Conservation (phyloP, 2,888 invertebrate genomes). For the Chesias legatella region DNA sequence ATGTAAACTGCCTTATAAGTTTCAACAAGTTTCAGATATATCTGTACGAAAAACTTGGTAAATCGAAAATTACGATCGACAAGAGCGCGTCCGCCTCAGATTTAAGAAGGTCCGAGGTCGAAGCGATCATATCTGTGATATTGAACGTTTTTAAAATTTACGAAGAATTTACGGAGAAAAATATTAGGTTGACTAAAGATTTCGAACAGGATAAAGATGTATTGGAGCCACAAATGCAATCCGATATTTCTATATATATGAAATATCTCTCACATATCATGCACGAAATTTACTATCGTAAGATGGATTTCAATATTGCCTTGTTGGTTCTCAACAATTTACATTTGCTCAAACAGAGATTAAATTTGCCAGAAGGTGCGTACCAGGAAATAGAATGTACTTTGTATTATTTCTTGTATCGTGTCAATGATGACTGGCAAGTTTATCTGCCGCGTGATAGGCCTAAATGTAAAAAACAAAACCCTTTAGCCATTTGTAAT, state of each 20-base stretch:
- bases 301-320: slow-evolving; percentile 21
- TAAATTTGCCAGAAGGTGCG: slow-evolving; percentile 6
- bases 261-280: neutral
- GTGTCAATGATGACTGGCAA: slow-evolving; percentile 20
- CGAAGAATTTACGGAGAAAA: neutral
- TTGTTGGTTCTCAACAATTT: slow-evolving; percentile 21
- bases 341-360: slow-evolving; percentile 10
- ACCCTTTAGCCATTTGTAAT: neutral
- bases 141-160: slow-evolving; percentile 1
- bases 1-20: slow-evolving; percentile 1
- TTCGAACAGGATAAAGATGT: neutral
- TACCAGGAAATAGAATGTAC: slow-evolving; percentile 21
- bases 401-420: slow-evolving; percentile 22
- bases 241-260: neutral
- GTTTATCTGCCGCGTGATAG: slow-evolving; percentile 6
- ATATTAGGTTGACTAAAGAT: neutral
- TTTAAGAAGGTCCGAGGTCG: neutral
- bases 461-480: neutral
- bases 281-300: slow-evolving; percentile 20
- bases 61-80: neutral
- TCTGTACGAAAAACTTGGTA: slow-evolving; percentile 1
- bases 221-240: neutral
- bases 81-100: neutral
- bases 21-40: slow-evolving; percentile 9
- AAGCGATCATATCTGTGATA: slow-evolving; percentile 3